phyloP scores from a whole-genome alignment of 2,797 vertebrate genomes.

The Sebastolobus altivelis region DNA sequence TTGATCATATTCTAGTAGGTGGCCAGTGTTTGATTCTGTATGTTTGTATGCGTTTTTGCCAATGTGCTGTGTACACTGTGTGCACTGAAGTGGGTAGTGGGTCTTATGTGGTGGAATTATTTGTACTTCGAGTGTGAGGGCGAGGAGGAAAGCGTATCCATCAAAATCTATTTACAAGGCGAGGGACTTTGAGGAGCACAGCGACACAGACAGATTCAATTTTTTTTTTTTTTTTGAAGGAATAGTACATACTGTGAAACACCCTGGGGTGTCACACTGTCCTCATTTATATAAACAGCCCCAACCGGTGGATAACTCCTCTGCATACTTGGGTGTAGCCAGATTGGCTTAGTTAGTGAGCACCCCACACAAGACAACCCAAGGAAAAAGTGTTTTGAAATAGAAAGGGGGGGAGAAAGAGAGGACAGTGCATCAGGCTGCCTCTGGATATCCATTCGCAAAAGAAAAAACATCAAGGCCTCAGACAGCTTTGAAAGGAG shows the following conservation, averaged over 20 bases:
- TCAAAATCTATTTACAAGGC: slow-evolving; percentile 83
- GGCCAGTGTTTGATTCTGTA: slow-evolving; percentile 56
- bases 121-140: slow-evolving; percentile 72
- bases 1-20: slow-evolving; percentile 63
- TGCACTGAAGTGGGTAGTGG: slow-evolving; percentile 56
- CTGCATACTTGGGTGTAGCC: slow-evolving; percentile 79
- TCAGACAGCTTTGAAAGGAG: slow-evolving; percentile 78
- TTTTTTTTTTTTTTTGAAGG: slow-evolving; percentile 75
- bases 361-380: slow-evolving; percentile 80
- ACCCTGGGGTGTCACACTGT: slow-evolving; percentile 83
- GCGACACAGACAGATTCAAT: slow-evolving; percentile 67
- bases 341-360: slow-evolving; percentile 83
- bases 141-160: slow-evolving; percentile 76
- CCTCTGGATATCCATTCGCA: slow-evolving; percentile 79
- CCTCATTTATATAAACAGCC: slow-evolving; percentile 84
- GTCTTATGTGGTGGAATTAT: slow-evolving; percentile 67
- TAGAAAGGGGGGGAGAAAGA: slow-evolving; percentile 60
- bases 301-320: slow-evolving; percentile 78
- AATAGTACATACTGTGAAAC: slow-evolving; percentile 77
- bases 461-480: slow-evolving; percentile 81
- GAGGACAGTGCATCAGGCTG: slow-evolving; percentile 72
- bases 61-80: slow-evolving; percentile 40
- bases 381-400: slow-evolving; percentile 77
- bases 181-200: slow-evolving; percentile 76
- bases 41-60: slow-evolving; percentile 59